Percentiles rank a stretch among this genome's conserved stretches.
phyloP scores from a whole-genome alignment of 1,140 invertebrate species.

The Platorchestia sp. region DNA sequence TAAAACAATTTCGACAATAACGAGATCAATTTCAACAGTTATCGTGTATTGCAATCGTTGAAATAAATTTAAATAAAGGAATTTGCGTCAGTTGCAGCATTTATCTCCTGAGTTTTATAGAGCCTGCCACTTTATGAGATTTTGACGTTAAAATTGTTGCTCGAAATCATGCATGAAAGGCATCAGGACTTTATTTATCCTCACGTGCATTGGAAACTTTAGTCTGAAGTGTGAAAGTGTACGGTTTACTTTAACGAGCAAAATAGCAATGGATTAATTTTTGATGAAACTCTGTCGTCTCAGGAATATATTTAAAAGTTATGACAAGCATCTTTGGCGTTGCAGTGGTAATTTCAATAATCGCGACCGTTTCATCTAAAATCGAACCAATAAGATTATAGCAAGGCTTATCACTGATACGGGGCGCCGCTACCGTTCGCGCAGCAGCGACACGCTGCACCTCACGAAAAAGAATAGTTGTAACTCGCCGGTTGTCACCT shows the following conservation, averaged over 20 bases:
- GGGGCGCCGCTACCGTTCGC: not conserved
- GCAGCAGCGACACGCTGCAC: not conserved
- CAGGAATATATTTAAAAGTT: not conserved
- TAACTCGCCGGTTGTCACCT: constrained; percentile 11
- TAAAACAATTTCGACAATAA: too few relatives aligned
- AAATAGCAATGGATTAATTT: not conserved
- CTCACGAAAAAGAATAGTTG: not conserved
- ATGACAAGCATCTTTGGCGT: not conserved
- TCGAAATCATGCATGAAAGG: not conserved
- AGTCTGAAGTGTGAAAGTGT: too few relatives aligned
- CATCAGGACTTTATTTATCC: not conserved
- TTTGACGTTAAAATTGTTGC: not conserved
- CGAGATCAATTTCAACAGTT: too few relatives aligned
- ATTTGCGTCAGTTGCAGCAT: not conserved
- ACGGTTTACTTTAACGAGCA: not conserved
- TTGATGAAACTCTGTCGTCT: not conserved
- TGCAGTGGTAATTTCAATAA: not conserved
- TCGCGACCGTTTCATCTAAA: not conserved
- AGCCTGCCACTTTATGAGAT: not conserved
- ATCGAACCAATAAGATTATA: constrained; percentile 2
- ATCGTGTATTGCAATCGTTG: too few relatives aligned
- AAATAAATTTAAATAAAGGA: not conserved
- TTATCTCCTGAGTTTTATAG: not conserved
- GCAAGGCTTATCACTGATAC: not conserved
- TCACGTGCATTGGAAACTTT: not conserved